Evolutionary conservation across 2,113 vertebrate species (phyloP), one percentile per base, ranked within the genome.

Genomic region (Craseonycteris thonglongyai): DNA sequence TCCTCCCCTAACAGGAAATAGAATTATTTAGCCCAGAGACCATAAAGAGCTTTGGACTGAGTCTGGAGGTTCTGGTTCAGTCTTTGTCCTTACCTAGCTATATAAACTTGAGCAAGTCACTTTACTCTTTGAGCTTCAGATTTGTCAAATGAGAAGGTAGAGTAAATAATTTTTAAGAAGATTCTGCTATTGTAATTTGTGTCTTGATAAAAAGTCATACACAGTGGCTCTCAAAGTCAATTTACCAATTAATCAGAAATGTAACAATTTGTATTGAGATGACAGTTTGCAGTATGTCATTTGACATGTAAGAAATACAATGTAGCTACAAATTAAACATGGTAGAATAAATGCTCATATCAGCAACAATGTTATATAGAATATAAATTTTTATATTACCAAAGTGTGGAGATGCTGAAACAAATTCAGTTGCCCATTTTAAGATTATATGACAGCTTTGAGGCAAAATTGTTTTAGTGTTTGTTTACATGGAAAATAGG

Each of bases 231-330:
- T 59, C 22, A 95, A 51, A 74, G 22, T 89, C 51, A 61, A 4
- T 91, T 82, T 88, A 79, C 49, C 65, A 76, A 51, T 93, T 49
- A 86, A 22, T 95, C 66, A 92, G 54, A 78, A 86, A 74, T 68
- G 22, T 42, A 45, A 38, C 35, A 59, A 18, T 89, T 89, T 94
- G 24, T 40, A 58, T 10, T 82, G 75, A 90, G 66, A 18, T 58
- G 54, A 59, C 38, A 35, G 49, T 74, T 80, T 88, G 26, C 4
- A 63, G 5, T 84, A 38, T 94, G 33, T 69, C 30, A 28, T 66
- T 82, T 68, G 72, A 88, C 21, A 68, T 47, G 24, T 68, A 79
- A 90, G 42, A 89, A 90, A 65, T 51, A 65, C 10, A 69, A 1
- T 61, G 14, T 88, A 74, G 24, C 15, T 85, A 1, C 59, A 88